phyloP scores from a whole-genome alignment of 1,140 invertebrate species.

The Limonius californicus region DNA sequence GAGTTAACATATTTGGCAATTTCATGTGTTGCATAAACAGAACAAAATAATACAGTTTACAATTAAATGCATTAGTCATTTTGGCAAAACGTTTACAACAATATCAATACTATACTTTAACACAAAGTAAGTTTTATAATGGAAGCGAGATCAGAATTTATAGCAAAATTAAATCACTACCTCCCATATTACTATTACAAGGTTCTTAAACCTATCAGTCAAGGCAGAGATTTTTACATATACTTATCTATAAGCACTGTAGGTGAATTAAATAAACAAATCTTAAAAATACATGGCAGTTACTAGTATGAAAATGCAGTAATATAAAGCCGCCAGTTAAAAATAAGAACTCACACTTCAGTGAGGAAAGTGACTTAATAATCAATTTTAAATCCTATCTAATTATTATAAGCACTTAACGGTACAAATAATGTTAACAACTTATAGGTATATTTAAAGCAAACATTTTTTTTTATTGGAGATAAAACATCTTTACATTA shows the following conservation, averaged over 20 bases:
- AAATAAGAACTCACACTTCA: no score
- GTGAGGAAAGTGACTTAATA: no score
- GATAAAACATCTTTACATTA: no score
- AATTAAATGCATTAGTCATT: neutral
- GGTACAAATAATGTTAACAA: no score
- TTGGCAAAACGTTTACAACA: constrained; percentile 5
- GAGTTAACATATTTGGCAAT: neutral
- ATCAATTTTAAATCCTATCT: no score
- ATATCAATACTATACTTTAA: neutral
- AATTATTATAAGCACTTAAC: no score
- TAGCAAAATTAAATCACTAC: neutral
- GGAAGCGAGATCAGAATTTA: constrained; percentile 4
- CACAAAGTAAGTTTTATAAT: neutral
- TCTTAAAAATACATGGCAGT: neutral
- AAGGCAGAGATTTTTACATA: neutral
- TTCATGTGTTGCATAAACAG: neutral
- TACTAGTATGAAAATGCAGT: neutral
- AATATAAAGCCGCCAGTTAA: neutral
- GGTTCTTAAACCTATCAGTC: neutral
- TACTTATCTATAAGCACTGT: neutral
- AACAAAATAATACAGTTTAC: no score
- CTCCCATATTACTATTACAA: neutral
- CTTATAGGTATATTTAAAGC: no score
- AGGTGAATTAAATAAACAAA: neutral
- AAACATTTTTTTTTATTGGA: no score